These are phyloP conservation scores for Geophilus truncorum DNA, from an alignment of 2,888 invertebrate genomes.

Conservation along the genomic window DNA sequence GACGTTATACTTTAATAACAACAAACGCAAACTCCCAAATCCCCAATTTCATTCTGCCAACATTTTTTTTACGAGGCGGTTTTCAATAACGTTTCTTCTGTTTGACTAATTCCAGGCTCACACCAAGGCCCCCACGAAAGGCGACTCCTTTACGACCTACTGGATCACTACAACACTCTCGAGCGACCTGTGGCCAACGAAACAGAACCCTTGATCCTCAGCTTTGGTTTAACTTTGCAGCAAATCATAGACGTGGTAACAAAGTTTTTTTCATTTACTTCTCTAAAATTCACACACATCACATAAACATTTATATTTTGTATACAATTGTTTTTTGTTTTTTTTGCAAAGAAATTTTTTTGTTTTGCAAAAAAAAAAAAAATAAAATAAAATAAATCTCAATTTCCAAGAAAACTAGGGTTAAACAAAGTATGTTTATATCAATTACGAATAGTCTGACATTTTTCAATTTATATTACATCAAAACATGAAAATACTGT, in stretches of 20 bases:
- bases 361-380: neutral
- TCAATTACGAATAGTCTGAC: too few relatives aligned
- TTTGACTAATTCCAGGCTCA: constrained; percentile 58
- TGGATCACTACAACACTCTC: constrained; percentile 89
- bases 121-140: constrained; percentile 87
- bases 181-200: constrained; percentile 93
- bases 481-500: too few relatives aligned
- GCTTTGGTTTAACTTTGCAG: constrained; percentile 94
- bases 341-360: too few relatives aligned
- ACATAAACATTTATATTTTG: neutral
- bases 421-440: too few relatives aligned
- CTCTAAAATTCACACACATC: neutral
- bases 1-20: too few relatives aligned
- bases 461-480: too few relatives aligned
- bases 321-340: too few relatives aligned
- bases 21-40: too few relatives aligned
- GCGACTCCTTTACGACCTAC: constrained; percentile 81
- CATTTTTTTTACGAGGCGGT: too few relatives aligned
- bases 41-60: too few relatives aligned
- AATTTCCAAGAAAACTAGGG: neutral
- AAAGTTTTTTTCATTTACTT: neutral
- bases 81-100: neutral
- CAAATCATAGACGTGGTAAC: constrained; percentile 95
- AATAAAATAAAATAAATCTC: neutral
- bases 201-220: constrained; percentile 90